These are phyloP conservation scores for Chloropsis hardwickii DNA, from an alignment of 2,113 vertebrate genomes.

Conservation along the genomic window DNA sequence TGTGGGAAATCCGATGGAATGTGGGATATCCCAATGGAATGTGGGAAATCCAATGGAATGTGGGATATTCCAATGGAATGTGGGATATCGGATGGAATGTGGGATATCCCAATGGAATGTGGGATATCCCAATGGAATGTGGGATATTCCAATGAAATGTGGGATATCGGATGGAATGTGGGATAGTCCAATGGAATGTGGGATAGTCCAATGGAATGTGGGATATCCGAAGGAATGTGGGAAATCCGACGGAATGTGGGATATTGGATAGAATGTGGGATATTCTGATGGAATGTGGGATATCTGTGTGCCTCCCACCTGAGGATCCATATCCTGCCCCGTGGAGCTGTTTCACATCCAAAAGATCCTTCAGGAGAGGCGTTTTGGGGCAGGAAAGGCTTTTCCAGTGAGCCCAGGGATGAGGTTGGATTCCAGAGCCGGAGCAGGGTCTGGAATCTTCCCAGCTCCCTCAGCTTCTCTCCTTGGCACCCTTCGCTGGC, in stretches of 20 bases:
- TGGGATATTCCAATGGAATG: background rate
- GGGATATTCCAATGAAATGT: too few species aligned
- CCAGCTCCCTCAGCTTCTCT: background rate
- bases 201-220: background rate
- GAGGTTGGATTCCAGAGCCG: background rate
- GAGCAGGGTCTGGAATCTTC: background rate
- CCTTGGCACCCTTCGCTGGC: background rate
- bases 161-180: too few species aligned
- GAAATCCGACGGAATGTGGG: background rate
- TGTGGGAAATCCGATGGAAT: too few species aligned
- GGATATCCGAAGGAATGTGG: background rate
- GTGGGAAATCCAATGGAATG: background rate
- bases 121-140: background rate
- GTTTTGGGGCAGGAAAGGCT: background rate
- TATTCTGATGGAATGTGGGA: background rate
- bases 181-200: background rate
- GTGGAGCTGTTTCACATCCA: fast-evolving
- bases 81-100: background rate
- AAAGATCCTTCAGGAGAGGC: background rate
- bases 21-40: too few species aligned
- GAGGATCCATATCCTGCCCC: fast-evolving
- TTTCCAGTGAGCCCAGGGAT: fast-evolving
- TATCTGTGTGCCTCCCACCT: background rate
- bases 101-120: background rate
- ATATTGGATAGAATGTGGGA: background rate